A percentile compares a stretch with the other conserved stretches of the same genome.
These are phyloP conservation scores for Gandaritis pyraliata DNA, from an alignment of 2,888 invertebrate species.

Conservation along the genomic window DNA sequence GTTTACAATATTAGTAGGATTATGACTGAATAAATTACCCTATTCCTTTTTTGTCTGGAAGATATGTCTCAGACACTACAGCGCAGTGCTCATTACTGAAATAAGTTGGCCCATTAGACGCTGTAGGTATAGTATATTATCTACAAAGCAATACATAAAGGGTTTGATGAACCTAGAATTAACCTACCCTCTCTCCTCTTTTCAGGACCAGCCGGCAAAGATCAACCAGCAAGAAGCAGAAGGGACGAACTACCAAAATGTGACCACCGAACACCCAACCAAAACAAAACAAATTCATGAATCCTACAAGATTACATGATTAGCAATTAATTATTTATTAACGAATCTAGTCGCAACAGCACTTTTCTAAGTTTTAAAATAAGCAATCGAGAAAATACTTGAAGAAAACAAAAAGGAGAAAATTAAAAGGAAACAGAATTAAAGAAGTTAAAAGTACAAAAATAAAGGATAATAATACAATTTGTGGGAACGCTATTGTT, in stretches of 20 bases:
- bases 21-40: no score
- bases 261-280: slow-evolving; percentile 76
- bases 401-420: slow-evolving; percentile 36
- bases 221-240: slow-evolving; percentile 47
- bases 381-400: slow-evolving; percentile 42
- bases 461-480: slow-evolving; percentile 51
- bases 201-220: slow-evolving; percentile 62
- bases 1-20: no score
- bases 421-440: no score
- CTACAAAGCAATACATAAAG: no score
- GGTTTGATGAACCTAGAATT: background rate
- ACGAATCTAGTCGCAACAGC: slow-evolving; percentile 83
- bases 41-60: no score
- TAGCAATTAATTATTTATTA: slow-evolving; percentile 76
- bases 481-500: slow-evolving; percentile 69
- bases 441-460: slow-evolving; percentile 70
- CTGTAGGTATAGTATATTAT: no score
- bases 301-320: slow-evolving; percentile 76
- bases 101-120: no score
- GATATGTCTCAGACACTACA: no score
- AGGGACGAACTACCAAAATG: slow-evolving; percentile 64
- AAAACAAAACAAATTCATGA: slow-evolving; percentile 73
- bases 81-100: no score
- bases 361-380: slow-evolving; percentile 74
- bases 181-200: slow-evolving; percentile 40